A percentile compares a stretch with the other conserved stretches of the same genome.
Evolutionary conservation across 2,797 vertebrate genomes (phyloP).

Genomic region (Acipenser ruthenus): DNA sequence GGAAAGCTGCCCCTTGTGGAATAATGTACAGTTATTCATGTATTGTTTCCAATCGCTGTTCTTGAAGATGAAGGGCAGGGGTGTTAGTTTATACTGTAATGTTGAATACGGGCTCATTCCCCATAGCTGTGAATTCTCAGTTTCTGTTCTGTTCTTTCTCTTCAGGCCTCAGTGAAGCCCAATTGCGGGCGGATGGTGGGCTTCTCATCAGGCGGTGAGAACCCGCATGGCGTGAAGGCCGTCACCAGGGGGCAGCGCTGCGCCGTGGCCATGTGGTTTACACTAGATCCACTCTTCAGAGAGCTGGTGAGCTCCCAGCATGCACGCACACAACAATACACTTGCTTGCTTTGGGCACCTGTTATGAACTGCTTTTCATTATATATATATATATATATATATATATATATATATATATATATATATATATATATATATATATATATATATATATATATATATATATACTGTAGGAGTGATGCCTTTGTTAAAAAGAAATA

Average conservation of each 20-base stretch:
- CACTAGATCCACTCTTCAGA: constrained; percentile 86
- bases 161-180: constrained; percentile 86
- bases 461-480: no score
- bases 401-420: no score
- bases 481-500: no score
- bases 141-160: not conserved
- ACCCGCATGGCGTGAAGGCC: constrained; percentile 89
- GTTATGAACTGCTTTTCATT: not conserved
- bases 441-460: no score
- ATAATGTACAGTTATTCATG: not conserved
- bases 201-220: constrained; percentile 92
- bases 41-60: not conserved
- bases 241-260: constrained; percentile 91
- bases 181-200: constrained; percentile 89
- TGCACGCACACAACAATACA: not conserved
- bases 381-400: no score
- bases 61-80: no score
- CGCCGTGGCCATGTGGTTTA: constrained; percentile 93
- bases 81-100: no score
- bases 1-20: not conserved
- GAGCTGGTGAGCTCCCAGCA: constrained; percentile 71
- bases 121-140: not conserved
- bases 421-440: no score
- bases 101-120: no score
- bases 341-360: not conserved